Percentiles rank a stretch among this genome's conserved stretches.
These are phyloP conservation scores for Dendrolimus houi DNA, from an alignment of 2,888 invertebrate genomes.

Conservation along the genomic window DNA sequence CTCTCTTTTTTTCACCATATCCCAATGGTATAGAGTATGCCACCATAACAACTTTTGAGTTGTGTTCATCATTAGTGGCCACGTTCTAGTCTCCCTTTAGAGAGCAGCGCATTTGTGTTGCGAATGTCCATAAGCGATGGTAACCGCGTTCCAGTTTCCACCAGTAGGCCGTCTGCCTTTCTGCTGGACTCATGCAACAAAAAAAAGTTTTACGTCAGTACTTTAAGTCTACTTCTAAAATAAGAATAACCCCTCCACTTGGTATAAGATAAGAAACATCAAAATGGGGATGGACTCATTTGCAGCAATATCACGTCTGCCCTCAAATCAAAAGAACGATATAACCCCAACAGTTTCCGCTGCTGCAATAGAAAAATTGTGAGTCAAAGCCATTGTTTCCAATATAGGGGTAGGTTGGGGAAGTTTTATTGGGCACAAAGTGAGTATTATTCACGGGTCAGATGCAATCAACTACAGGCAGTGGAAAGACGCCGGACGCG, in stretches of 20 bases:
- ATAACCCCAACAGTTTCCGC: slow-evolving; percentile 55
- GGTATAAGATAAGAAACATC: slow-evolving; percentile 22
- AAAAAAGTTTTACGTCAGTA: no score
- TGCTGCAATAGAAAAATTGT: slow-evolving; percentile 55
- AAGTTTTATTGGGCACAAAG: slow-evolving; percentile 73
- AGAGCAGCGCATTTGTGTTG: no score
- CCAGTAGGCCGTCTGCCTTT: no score
- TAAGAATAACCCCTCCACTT: not conserved
- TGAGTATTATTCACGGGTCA: slow-evolving; percentile 67
- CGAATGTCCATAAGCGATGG: no score
- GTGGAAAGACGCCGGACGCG: slow-evolving; percentile 53
- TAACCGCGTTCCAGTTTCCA: no score
- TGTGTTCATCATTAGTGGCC: no score
- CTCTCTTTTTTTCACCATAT: no score
- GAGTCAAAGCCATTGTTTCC: slow-evolving; percentile 71
- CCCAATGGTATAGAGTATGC: no score
- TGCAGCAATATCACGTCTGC: slow-evolving; percentile 59
- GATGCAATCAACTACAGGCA: slow-evolving; percentile 58
- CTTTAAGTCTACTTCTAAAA: not conserved
- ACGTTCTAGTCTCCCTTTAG: no score
- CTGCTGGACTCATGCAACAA: no score
- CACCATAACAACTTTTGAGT: no score
- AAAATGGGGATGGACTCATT: slow-evolving; percentile 36
- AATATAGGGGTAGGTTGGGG: slow-evolving; percentile 58
- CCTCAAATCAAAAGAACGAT: slow-evolving; percentile 64